Conservation (phyloP, 2,113 vertebrate species). For the Paracanthobrama guichenoti region DNA sequence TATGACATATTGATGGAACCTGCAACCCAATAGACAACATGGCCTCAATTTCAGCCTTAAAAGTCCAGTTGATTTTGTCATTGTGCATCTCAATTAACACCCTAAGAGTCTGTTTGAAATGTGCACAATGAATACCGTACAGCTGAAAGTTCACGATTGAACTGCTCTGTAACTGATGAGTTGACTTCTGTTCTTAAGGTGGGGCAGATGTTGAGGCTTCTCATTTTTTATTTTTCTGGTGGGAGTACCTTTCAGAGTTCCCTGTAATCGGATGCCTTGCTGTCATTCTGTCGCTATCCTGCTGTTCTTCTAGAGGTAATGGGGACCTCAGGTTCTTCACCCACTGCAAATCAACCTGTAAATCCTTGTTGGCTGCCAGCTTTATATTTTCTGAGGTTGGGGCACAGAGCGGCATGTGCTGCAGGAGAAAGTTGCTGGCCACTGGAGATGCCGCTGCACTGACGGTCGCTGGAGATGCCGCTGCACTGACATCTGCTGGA, state of each 20-base stretch:
- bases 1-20: background rate
- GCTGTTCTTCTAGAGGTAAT: background rate
- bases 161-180: background rate
- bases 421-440: no score
- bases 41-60: no score
- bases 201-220: background rate
- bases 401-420: no score
- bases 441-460: no score
- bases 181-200: background rate
- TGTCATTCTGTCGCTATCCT: background rate
- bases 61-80: background rate
- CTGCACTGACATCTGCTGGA: no score
- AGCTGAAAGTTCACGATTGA: conserved; percentile 1
- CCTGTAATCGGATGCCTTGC: background rate
- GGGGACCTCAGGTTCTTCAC: background rate
- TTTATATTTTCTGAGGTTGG: background rate
- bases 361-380: background rate
- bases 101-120: background rate
- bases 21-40: no score
- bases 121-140: conserved; percentile 1
- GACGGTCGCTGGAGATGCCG: no score
- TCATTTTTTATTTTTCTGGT: background rate
- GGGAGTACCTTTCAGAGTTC: conserved; percentile 5
- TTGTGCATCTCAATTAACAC: background rate
- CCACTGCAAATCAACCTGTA: background rate